Conservation (phyloP, 1,140 invertebrate species). For the Drosophila mauritiana region DNA sequence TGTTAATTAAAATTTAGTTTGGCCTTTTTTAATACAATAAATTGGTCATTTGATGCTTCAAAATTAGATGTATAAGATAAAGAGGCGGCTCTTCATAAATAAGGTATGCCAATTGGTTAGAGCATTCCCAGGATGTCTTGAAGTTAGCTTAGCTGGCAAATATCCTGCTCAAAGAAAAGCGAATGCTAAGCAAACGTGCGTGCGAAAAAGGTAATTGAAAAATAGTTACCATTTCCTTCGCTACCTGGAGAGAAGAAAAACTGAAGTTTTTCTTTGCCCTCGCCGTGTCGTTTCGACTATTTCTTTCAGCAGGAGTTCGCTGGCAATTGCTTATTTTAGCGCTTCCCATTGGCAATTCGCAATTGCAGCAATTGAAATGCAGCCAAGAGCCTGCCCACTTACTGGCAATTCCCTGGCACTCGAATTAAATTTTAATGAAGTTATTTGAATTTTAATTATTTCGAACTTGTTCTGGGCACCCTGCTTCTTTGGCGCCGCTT, state of each 20-base stretch:
- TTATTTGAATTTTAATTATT: constrained; percentile 66
- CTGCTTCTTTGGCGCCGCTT: constrained; percentile 31
- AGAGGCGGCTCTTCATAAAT: neutral
- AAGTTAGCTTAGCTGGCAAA: constrained; percentile 13
- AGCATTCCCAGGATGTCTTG: constrained; percentile 12
- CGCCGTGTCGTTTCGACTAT: constrained; percentile 19
- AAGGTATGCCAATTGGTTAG: constrained; percentile 4
- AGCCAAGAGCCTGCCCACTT: constrained; percentile 41
- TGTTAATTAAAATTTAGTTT: constrained; percentile 18
- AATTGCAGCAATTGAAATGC: constrained; percentile 60
- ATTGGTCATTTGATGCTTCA: neutral
- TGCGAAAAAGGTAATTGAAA: constrained; percentile 81
- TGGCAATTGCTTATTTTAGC: constrained; percentile 55
- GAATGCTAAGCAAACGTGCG: constrained; percentile 81
- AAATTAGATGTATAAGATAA: neutral
- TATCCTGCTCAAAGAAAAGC: constrained; percentile 55
- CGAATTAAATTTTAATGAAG: constrained; percentile 59
- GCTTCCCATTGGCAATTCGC: constrained; percentile 40
- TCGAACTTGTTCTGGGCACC: constrained; percentile 17
- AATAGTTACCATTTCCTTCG: constrained; percentile 75
- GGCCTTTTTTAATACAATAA: neutral
- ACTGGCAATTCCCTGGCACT: constrained; percentile 27
- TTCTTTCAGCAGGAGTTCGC: constrained; percentile 28
- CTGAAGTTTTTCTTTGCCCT: constrained; percentile 41
- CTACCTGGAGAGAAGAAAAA: constrained; percentile 30